Evolutionary conservation across 2,113 vertebrate genomes (phyloP).

Genomic region (Ctenodactylus gundi): DNA sequence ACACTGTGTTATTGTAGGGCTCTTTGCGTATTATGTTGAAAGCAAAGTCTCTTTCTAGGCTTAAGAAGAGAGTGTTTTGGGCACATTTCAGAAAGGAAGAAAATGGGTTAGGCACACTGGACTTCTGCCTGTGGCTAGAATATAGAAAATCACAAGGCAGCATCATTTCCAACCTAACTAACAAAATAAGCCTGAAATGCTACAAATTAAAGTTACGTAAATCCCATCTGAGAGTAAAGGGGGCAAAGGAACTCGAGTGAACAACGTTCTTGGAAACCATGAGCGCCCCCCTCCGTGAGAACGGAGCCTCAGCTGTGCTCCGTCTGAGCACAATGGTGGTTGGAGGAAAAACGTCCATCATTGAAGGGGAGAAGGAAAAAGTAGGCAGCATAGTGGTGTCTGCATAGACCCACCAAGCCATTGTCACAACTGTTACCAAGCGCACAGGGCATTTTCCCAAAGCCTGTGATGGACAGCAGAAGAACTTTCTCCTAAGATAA

Average conservation of each 20-base stretch:
- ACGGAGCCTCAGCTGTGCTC: background rate
- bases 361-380: background rate
- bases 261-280: background rate
- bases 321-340: background rate
- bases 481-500: background rate
- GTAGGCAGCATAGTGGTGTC: background rate
- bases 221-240: background rate
- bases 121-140: background rate
- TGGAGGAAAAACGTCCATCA: background rate
- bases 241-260: background rate
- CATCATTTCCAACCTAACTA: background rate
- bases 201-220: conserved; percentile 34
- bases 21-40: background rate
- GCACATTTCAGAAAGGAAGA: background rate
- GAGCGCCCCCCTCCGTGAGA: background rate
- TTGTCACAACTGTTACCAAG: background rate
- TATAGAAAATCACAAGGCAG: background rate
- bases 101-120: background rate
- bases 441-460: background rate
- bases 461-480: background rate
- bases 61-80: background rate
- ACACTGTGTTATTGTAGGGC: background rate
- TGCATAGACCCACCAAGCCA: background rate
- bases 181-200: background rate
- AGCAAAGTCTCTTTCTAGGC: background rate